phyloP scores from a whole-genome alignment of 2,797 vertebrate species.

The Kryptopterus vitreolus region DNA sequence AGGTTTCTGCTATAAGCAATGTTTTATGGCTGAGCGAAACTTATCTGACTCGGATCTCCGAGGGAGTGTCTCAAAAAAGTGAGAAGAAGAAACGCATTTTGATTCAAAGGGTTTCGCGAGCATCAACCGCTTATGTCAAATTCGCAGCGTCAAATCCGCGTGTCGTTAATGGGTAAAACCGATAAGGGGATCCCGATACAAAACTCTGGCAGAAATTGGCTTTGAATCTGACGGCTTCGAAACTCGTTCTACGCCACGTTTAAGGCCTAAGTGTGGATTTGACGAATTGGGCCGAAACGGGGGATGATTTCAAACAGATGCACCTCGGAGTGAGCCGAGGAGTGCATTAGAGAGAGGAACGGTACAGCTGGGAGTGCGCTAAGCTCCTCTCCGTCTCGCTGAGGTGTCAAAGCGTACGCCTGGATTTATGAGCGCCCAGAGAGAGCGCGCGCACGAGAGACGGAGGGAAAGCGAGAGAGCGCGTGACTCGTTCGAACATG shows the following conservation, averaged over 20 bases:
- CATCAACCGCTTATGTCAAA: not conserved
- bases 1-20: slow-evolving; percentile 36
- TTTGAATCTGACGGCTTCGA: slow-evolving; percentile 28
- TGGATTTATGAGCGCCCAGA: slow-evolving; percentile 60
- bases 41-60: slow-evolving; percentile 34
- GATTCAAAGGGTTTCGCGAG: not conserved
- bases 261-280: slow-evolving; percentile 37
- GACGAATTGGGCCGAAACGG: slow-evolving; percentile 46
- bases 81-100: slow-evolving; percentile 1
- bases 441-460: slow-evolving; percentile 37
- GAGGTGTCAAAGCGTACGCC: slow-evolving; percentile 56
- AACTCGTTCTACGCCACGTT: too few relatives aligned
- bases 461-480: slow-evolving; percentile 24
- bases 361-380: slow-evolving; percentile 52
- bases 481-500: slow-evolving; percentile 51
- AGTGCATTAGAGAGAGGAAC: slow-evolving; percentile 60
- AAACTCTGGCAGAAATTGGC: slow-evolving; percentile 12
- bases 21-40: slow-evolving; percentile 38
- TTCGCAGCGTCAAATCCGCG: slow-evolving; percentile 11
- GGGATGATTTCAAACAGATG: slow-evolving; percentile 49
- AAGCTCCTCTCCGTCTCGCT: slow-evolving; percentile 44
- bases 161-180: not conserved
- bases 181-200: slow-evolving; percentile 1
- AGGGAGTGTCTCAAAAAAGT: slow-evolving; percentile 29
- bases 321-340: slow-evolving; percentile 32